Base-by-base conservation (phyloP, 2,888 invertebrate species). In the Macroteleia sp. region DNA sequence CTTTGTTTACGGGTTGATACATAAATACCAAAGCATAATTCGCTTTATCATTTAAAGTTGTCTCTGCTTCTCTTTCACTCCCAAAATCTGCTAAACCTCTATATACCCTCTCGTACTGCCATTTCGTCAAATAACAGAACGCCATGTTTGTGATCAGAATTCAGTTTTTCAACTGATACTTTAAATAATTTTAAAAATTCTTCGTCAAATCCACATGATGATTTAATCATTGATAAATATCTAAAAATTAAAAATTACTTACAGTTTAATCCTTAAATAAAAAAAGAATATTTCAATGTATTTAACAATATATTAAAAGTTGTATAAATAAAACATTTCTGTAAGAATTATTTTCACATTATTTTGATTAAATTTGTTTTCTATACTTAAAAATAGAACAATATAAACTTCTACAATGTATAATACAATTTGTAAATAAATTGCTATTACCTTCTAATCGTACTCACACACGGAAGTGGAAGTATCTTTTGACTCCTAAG, bases 11-110 rank as follows among this genome's bases (percentile, higher is more conserved):
- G 5, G 81, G 71, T 57, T 80, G 82, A 57, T 79, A 82, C 75
- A 81, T 75, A 42, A 83, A 36, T 6, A 82, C 80, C 28, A 79
- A 52, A 1, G 54, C 75, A 34, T 78, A 44, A 56, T 77, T 57
- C 3, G 75, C 77, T 30, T 16, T 19, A 12, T 52, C 34, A 8
- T 52, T 9, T 19, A 80, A 48, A 66, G 50, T 56, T 22, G 8
- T 1, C 8, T 46, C 14, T 5, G 16, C 2, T 34, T 30, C 19
- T 19, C 0, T 42, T 41, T 48, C 48, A 10, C 17, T 22, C 3
- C 62, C 62, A 8, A 64, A 50, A 50, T 64, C 50, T 32, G 41
- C 3, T 16, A 62, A 30, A 5, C 62, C 50, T 39, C 28, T 50
- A 19, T 62, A 62, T n/a, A 41, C n/a, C 39, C n/a, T 64, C 48